Percentiles rank a stretch among this genome's conserved stretches.
Evolutionary conservation across 2,888 invertebrate genomes (phyloP).

Genomic region (Polyommatus iphigenia): DNA sequence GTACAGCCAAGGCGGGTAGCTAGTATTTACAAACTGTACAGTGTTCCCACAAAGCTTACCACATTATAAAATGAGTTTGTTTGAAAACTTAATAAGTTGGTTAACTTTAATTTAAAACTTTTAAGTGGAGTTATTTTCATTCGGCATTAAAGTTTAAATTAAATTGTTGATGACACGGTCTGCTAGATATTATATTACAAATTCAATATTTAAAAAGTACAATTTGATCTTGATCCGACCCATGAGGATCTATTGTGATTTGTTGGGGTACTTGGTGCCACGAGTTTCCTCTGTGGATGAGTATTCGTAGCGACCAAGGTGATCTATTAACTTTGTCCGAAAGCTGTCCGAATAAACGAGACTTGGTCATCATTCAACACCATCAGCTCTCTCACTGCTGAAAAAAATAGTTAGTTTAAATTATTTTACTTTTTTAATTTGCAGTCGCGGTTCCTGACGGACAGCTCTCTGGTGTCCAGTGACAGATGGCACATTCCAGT

Average conservation of each 20-base stretch:
- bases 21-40: no score
- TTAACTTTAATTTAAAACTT: neutral
- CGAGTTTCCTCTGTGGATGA: no score
- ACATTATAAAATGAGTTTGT: neutral
- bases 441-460: slow-evolving; percentile 63
- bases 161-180: neutral
- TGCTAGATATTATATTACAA: no score
- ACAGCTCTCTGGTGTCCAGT: slow-evolving; percentile 49
- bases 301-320: no score
- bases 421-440: slow-evolving; percentile 5
- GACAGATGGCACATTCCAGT: slow-evolving; percentile 79
- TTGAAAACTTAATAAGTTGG: neutral
- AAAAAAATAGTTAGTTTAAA: neutral
- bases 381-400: neutral
- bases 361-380: neutral
- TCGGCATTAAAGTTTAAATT: neutral
- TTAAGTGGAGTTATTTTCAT: neutral
- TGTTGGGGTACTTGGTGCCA: no score
- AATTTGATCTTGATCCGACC: neutral
- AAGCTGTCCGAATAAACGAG: neutral
- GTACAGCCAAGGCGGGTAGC: no score
- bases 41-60: neutral
- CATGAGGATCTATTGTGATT: no score
- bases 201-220: no score
- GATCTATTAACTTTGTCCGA: neutral